These are phyloP conservation scores for Eriocheir sinensis DNA, from an alignment of 1,140 invertebrate species.

Conservation along the genomic window DNA sequence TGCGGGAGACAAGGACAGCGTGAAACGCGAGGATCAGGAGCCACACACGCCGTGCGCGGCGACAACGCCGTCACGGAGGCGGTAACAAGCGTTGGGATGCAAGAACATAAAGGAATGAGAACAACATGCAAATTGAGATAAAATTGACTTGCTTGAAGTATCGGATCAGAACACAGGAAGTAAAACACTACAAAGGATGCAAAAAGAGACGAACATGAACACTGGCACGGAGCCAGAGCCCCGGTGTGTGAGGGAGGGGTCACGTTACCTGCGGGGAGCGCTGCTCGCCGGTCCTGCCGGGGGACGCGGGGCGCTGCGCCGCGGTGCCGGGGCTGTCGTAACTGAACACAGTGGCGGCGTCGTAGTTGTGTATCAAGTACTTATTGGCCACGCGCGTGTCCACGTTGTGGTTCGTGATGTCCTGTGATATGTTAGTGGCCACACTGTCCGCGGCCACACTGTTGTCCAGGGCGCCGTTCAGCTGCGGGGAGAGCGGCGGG, in stretches of 20 bases:
- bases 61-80: no score
- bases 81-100: not conserved
- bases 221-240: no score
- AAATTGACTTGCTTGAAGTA: not conserved
- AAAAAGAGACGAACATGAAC: not conserved
- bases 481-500: not conserved
- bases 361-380: not conserved
- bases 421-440: constrained; percentile 19
- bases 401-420: not conserved
- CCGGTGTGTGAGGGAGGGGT: not conserved
- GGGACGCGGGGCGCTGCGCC: not conserved
- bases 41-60: no score
- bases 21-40: no score
- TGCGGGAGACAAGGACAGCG: no score
- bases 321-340: not conserved
- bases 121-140: not conserved
- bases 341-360: not conserved
- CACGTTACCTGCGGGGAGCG: not conserved
- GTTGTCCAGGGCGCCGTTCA: not conserved
- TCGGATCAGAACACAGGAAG: not conserved
- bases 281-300: not conserved
- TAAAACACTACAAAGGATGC: not conserved
- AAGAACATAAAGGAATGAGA: not conserved
- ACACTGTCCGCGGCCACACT: not conserved
- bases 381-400: not conserved